Conservation (phyloP, 2,797 vertebrate genomes). For the Micropoecilia bifurca region DNA sequence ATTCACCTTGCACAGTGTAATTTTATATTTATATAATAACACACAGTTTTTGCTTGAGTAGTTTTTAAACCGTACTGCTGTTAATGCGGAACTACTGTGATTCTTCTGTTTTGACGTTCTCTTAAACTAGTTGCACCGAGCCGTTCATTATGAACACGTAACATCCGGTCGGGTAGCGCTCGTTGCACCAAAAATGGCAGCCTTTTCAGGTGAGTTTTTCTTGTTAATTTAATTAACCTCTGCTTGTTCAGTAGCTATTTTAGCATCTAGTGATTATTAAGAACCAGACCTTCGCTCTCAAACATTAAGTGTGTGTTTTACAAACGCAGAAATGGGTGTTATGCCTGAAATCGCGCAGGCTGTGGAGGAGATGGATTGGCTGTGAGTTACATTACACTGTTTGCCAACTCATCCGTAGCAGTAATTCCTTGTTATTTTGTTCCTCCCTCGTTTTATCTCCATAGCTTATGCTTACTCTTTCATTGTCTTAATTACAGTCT, state of each 20-base stretch:
- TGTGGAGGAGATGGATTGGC: constrained; percentile 98
- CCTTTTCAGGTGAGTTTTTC: constrained; percentile 78
- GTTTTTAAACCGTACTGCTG: not conserved
- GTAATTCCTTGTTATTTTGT: not conserved
- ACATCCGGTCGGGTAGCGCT: constrained; percentile 57
- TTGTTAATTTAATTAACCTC: too few relatives aligned
- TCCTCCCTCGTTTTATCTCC: not conserved
- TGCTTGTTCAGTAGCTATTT: not conserved
- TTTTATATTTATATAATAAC: accelerated
- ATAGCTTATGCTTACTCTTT: not conserved
- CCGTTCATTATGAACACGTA: constrained; percentile 31
- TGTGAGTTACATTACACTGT: constrained; percentile 85
- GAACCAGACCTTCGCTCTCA: accelerated
- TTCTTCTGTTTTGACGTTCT: not conserved
- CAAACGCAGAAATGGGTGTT: constrained; percentile 91
- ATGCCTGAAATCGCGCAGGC: constrained; percentile 98
- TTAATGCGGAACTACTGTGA: constrained; percentile 48
- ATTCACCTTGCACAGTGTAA: not conserved
- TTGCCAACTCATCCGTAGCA: not conserved
- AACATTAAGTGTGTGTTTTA: constrained; percentile 16
- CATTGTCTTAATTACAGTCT: constrained; percentile 78
- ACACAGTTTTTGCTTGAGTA: accelerated
- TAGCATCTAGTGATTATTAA: accelerated
- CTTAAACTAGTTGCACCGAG: constrained; percentile 31
- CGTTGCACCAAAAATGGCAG: constrained; percentile 76